Evolutionary conservation across 2,888 invertebrate genomes (phyloP), one percentile per base, ranked within the genome.

Genomic region (Drosophila koepferae): DNA sequence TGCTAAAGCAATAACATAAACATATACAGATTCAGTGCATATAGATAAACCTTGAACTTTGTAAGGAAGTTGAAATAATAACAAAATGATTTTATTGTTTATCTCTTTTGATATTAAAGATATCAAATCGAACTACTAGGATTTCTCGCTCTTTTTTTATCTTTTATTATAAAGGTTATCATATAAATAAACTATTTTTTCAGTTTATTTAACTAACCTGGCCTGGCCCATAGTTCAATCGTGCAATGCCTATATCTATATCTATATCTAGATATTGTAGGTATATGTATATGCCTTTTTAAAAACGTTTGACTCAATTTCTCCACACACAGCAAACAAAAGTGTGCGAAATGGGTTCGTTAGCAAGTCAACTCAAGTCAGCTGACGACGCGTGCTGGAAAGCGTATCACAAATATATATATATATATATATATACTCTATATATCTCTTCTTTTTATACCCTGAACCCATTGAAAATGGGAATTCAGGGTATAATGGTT

Each of bases 341-440:
- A 49, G 18, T 34, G 34, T 28, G 31, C 7, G 18, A 51, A 51
- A 36, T 14, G 51, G n/a, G 14, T 56, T 54, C 20, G 8, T 43
- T 38, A 34, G 14, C 23, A 14, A 20, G 18, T 36, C 58, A 14
- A 36, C 16, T 40, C 58, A 60, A 43, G 63, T 72, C 76, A 77
- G 68, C 55, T 77, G 73, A 72, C 51, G 51, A 18, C 63, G 18
- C 31, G 58, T 38, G 59, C 31, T 48, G 49, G 68, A 77, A 68
- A 72, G 54, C 68, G 63, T 64, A 72, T 63, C 72, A 56, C 7
- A 53, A 46, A 49, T 31, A 5, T 49, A 28, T 6, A 28, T 28
- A 28, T 0, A 28, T 12, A 36, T 12, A 16, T 40, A 34, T 8
- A 20, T 20, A 20, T 20, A 20, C 20, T 20, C 20, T 10, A 40